These are phyloP conservation scores for Hylaeus anthracinus DNA, from an alignment of 1,140 invertebrate genomes.

Conservation along the genomic window DNA sequence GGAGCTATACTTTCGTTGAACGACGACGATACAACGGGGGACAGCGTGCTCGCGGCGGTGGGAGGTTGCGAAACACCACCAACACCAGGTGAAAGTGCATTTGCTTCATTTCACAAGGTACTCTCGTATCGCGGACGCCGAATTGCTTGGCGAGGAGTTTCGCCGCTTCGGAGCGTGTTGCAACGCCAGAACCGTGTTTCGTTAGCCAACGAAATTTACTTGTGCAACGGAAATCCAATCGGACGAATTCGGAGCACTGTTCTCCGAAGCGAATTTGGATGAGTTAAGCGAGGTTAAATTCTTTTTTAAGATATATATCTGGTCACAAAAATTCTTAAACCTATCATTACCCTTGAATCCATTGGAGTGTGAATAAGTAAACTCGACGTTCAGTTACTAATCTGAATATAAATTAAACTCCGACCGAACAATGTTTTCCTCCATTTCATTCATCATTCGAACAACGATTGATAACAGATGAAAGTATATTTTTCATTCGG, in stretches of 20 bases:
- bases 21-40: background rate
- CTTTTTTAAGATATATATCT: too few relatives aligned
- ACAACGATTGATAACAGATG: too few relatives aligned
- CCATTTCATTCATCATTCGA: too few relatives aligned
- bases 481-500: too few relatives aligned
- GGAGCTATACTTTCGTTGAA: conserved; percentile 34
- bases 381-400: too few relatives aligned
- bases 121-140: conserved; percentile 30
- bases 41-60: background rate
- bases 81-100: conserved; percentile 67
- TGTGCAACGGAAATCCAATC: conserved; percentile 26
- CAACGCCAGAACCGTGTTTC: conserved; percentile 37
- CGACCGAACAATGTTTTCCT: too few relatives aligned
- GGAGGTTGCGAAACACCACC: conserved; percentile 55
- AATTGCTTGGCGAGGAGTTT: conserved; percentile 45
- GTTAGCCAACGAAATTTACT: conserved; percentile 44
- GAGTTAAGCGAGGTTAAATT: too few relatives aligned
- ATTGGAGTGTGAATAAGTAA: too few relatives aligned
- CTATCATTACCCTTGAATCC: too few relatives aligned
- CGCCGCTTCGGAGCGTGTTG: conserved; percentile 41
- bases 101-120: conserved; percentile 66
- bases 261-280: too few relatives aligned
- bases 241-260: background rate
- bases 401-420: too few relatives aligned
- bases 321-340: too few relatives aligned